Conservation (phyloP, 2,797 vertebrate species). For the Zenarchopterus dispar region DNA sequence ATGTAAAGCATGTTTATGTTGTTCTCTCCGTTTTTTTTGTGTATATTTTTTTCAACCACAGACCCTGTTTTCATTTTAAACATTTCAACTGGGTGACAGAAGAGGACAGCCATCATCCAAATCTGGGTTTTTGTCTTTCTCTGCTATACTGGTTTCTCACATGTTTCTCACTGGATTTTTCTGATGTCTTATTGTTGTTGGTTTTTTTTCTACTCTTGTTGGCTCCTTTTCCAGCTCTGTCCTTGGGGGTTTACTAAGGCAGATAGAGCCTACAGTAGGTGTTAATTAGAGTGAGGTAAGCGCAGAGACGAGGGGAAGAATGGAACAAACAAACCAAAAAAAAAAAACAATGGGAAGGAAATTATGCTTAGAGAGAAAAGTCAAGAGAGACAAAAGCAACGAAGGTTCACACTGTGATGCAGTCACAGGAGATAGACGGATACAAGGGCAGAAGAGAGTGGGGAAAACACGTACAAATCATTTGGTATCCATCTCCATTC, state of each 20-base stretch:
- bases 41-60: conserved; percentile 18
- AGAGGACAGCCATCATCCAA: conserved; percentile 27
- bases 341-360: conserved; percentile 42
- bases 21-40: conserved; percentile 6
- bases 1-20: conserved; percentile 26
- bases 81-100: not conserved
- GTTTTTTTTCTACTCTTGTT: conserved; percentile 46
- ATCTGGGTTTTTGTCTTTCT: conserved; percentile 27
- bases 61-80: conserved; percentile 38
- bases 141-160: conserved; percentile 23
- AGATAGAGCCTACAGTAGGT: conserved; percentile 65
- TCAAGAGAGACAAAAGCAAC: conserved; percentile 29
- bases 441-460: conserved; percentile 4
- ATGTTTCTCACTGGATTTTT: conserved; percentile 34
- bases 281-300: conserved; percentile 73
- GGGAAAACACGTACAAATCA: conserved; percentile 21
- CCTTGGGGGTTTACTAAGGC: conserved; percentile 58
- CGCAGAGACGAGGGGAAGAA: conserved; percentile 49
- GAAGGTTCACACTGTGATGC: conserved; percentile 15
- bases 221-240: conserved; percentile 45
- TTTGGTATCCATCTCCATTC: conserved; percentile 16
- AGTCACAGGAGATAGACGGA: conserved; percentile 33
- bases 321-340: conserved; percentile 56
- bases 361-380: conserved; percentile 31
- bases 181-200: conserved; percentile 49